These are phyloP conservation scores for Fabriciana adippe DNA, from an alignment of 2,888 invertebrate genomes.

Conservation along the genomic window DNA sequence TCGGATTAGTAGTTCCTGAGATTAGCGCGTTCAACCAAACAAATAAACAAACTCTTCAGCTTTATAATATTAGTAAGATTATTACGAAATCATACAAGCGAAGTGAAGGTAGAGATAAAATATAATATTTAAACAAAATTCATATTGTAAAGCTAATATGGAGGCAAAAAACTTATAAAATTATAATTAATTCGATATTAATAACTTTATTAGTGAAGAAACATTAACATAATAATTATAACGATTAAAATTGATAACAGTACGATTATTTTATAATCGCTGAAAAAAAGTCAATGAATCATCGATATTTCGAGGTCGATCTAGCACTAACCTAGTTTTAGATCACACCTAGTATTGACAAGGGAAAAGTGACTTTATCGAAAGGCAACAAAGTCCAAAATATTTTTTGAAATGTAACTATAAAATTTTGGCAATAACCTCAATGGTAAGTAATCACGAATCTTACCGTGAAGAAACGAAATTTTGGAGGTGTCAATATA, in stretches of 20 bases:
- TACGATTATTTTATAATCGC: not conserved
- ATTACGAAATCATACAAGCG: too few relatives aligned
- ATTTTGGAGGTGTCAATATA: slow-evolving; percentile 20
- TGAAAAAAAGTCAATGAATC: slow-evolving; percentile 10
- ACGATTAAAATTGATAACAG: slow-evolving; percentile 1
- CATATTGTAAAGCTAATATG: too few relatives aligned
- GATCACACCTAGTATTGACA: not conserved
- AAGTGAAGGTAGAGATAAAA: too few relatives aligned
- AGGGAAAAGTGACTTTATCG: not conserved
- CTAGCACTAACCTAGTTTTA: slow-evolving; percentile 30
- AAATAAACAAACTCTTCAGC: too few relatives aligned
- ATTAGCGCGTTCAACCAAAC: too few relatives aligned
- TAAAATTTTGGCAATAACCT: slow-evolving; percentile 26
- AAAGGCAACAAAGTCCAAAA: not conserved
- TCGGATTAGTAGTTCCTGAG: too few relatives aligned
- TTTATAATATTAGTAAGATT: too few relatives aligned
- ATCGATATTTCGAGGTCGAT: slow-evolving; percentile 12
- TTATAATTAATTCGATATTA: not conserved
- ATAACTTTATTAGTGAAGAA: not conserved
- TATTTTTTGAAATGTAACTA: not conserved
- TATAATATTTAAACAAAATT: too few relatives aligned
- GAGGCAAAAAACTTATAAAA: too few relatives aligned
- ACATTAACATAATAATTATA: not conserved
- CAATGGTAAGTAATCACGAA: slow-evolving; percentile 26
- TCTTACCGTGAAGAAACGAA: slow-evolving; percentile 11